phyloP scores from a whole-genome alignment of 2,888 invertebrate species.

The Rhaphigaster nebulosa region DNA sequence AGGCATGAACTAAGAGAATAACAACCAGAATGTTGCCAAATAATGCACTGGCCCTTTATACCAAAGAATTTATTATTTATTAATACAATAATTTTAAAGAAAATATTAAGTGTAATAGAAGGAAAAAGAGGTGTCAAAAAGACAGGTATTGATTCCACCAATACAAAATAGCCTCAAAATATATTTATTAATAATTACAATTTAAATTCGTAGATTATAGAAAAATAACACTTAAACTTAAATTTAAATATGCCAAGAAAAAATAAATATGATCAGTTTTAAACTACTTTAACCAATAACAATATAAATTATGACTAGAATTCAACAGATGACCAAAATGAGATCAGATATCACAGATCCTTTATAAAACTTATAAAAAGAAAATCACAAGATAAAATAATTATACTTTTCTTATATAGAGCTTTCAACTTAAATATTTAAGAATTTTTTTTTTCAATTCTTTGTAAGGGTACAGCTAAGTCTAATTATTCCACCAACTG shows the following conservation, averaged over 20 bases:
- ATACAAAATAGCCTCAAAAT: not conserved
- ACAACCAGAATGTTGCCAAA: too few species aligned
- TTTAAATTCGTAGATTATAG: not conserved
- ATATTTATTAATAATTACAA: slow-evolving; percentile 23
- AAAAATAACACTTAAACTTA: not conserved
- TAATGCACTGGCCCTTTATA: not conserved
- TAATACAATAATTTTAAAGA: not conserved
- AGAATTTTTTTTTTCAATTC: not conserved
- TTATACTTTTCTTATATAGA: not conserved
- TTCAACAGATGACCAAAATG: not conserved
- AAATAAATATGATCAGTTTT: not conserved
- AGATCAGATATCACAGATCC: slow-evolving; percentile 16
- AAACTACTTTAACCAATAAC: not conserved
- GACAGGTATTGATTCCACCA: not conserved
- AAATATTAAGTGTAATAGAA: not conserved
- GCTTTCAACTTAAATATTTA: not conserved
- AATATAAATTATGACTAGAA: not conserved
- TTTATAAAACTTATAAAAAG: not conserved
- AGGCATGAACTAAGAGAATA: not conserved
- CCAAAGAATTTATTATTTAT: not conserved
- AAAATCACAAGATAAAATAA: not conserved
- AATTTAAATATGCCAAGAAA: not conserved
- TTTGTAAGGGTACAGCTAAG: not conserved
- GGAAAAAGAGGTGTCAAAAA: not conserved
- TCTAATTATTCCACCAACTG: not conserved